Conservation (phyloP, 2,113 vertebrate species). For the rat (Rattus norvegicus) region GRCr8 NC_086029.1:76287501-76288000, state of each 20-base stretch:
- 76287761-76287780: not conserved
- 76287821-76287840: conserved; percentile 32
- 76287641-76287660: not conserved
- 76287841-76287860: not conserved
- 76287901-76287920: conserved; percentile 28
- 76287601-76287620: not conserved
- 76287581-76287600: conserved; percentile 32
- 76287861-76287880: not conserved
- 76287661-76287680: not conserved
- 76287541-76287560: not conserved
- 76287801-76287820: not conserved
- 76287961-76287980: too few species aligned
- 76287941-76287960: not conserved
- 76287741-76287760: not conserved
- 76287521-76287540: not conserved
- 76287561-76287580: conserved; percentile 19
- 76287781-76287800: not conserved
- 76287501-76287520: not conserved
- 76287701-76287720: conserved; percentile 10
- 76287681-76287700: not conserved
- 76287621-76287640: not conserved
- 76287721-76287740: not conserved
- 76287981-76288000: too few species aligned
- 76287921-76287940: conserved; percentile 6
- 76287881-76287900: not conserved